Evolutionary conservation across 2,113 vertebrate genomes (phyloP).

Genomic region (Odocoileus virginianus): DNA sequence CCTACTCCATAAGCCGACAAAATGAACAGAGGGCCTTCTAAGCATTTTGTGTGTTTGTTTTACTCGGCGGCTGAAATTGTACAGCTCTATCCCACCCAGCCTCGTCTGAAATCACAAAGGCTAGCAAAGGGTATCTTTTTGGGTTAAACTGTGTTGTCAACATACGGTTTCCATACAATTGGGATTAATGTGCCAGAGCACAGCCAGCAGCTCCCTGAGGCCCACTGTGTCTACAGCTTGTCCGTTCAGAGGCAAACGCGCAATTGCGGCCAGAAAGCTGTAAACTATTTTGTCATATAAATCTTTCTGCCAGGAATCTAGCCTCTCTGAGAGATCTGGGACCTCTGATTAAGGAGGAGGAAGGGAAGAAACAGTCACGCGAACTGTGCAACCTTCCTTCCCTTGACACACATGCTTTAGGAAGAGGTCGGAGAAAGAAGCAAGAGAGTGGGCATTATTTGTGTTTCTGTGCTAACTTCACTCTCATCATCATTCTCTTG

Average conservation of each 20-base stretch:
- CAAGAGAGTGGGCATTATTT: not conserved
- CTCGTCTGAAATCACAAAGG: not conserved
- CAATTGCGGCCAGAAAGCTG: not conserved
- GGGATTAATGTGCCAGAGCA: not conserved
- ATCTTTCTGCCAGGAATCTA: not conserved
- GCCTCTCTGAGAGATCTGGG: not conserved
- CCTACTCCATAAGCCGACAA: not conserved
- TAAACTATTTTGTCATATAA: not conserved
- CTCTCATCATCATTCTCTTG: not conserved
- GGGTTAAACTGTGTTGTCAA: not conserved
- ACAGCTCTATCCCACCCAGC: not conserved
- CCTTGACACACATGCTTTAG: not conserved
- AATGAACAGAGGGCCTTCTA: not conserved
- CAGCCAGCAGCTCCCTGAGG: not conserved
- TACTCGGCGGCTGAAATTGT: not conserved
- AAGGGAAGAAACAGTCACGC: not conserved
- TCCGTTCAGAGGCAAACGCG: constrained; percentile 29
- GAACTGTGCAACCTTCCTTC: not conserved
- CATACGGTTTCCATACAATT: not conserved
- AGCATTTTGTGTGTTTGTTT: not conserved
- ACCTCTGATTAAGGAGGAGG: not conserved
- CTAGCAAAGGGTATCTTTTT: not conserved
- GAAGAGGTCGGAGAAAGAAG: not conserved
- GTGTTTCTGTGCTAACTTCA: not conserved
- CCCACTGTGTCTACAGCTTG: not conserved